Evolutionary conservation across 2,888 invertebrate genomes (phyloP).

Genomic region (Megalurothrips usitatus): DNA sequence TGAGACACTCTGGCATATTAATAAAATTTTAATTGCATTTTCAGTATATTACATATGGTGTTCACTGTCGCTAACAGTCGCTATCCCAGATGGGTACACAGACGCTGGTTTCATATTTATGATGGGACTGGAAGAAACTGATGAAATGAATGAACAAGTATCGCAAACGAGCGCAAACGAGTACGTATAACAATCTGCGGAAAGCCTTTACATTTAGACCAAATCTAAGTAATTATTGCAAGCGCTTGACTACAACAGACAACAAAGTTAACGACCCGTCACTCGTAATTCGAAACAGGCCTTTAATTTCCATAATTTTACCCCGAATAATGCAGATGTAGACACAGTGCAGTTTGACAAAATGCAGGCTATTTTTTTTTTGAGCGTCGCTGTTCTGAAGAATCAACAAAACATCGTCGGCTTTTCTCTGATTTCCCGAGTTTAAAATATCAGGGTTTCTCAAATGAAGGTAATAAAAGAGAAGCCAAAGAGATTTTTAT

Average conservation of each 20-base stretch:
- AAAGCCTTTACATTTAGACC: too few relatives aligned
- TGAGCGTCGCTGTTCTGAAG: neutral
- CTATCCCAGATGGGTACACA: neutral
- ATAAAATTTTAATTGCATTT: neutral
- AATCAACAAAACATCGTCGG: neutral
- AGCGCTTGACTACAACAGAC: too few relatives aligned
- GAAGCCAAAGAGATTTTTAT: neutral
- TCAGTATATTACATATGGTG: neutral
- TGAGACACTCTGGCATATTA: neutral
- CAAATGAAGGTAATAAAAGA: neutral
- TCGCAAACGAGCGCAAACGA: too few relatives aligned
- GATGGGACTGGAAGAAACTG: too few relatives aligned
- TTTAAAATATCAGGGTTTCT: neutral
- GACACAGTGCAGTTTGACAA: neutral
- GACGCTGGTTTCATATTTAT: neutral
- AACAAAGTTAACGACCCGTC: too few relatives aligned
- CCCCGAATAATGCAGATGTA: neutral
- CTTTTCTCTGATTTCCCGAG: neutral
- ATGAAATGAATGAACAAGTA: too few relatives aligned
- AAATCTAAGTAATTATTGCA: too few relatives aligned
- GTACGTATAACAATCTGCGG: too few relatives aligned
- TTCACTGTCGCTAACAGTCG: neutral
- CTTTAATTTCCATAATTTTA: neutral
- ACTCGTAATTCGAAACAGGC: too few relatives aligned
- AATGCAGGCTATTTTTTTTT: neutral